Percentiles rank a stretch among this genome's conserved stretches.
Conservation (phyloP, 2,797 vertebrate species). For the Aulostomus chinensis region DNA sequence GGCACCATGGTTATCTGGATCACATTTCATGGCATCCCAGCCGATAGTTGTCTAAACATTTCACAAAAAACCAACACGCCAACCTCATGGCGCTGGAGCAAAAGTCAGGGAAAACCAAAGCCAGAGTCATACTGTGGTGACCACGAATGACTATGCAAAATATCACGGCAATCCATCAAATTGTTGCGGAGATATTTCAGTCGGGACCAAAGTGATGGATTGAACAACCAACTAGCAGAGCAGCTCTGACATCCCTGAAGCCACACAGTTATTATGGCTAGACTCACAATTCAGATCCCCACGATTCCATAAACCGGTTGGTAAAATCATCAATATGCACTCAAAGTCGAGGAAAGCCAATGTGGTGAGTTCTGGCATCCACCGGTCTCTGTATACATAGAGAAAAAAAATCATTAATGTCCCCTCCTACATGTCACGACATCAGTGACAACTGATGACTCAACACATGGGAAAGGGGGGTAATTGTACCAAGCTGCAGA, state of each 20-base stretch:
- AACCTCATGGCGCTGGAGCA: too few relatives aligned
- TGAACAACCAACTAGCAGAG: background rate
- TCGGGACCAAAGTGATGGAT: constrained; percentile 3
- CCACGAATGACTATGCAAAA: background rate
- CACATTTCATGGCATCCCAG: too few relatives aligned
- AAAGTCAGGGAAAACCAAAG: background rate
- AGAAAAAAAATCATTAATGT: constrained; percentile 43
- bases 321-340: constrained; percentile 56
- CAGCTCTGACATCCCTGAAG: constrained; percentile 4
- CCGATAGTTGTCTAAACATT: too few relatives aligned
- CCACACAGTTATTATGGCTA: constrained; percentile 6
- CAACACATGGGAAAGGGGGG: constrained; percentile 18
- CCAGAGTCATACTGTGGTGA: background rate
- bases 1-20: too few relatives aligned
- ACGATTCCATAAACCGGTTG: constrained; percentile 51
- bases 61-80: background rate
- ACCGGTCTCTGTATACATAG: constrained; percentile 28
- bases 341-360: constrained; percentile 32
- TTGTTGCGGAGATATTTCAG: constrained; percentile 12
- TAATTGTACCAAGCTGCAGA: constrained; percentile 32
- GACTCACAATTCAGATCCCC: constrained; percentile 42
- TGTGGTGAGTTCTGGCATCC: constrained; percentile 46
- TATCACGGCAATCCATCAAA: background rate
- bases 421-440: constrained; percentile 30
- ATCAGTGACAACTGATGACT: constrained; percentile 43